phyloP scores from a whole-genome alignment of 92 coral and sea anemone species.

The Montipora capitata region DNA sequence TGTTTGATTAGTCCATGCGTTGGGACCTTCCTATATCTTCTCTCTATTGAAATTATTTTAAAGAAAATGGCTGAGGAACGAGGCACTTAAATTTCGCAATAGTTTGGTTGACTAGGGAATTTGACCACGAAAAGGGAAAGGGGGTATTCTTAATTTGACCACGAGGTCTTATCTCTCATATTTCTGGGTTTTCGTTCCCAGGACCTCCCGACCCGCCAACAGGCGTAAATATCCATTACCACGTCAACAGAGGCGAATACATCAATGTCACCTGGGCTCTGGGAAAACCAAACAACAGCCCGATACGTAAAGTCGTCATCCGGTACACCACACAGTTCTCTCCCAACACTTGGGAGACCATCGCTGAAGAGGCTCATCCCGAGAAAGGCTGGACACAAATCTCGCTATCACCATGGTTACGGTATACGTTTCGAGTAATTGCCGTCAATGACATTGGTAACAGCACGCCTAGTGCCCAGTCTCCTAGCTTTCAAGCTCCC shows the following conservation, averaged over 20 bases:
- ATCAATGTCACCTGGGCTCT: constrained; percentile 90
- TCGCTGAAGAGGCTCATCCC: constrained; percentile 51
- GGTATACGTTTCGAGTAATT: constrained; percentile 82
- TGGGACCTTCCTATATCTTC: too few relatives aligned
- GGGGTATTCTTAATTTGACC: too few relatives aligned
- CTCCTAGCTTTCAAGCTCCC: constrained; percentile 83
- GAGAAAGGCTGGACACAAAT: constrained; percentile 69
- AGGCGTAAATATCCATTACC: constrained; percentile 56
- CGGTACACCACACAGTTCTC: constrained; percentile 74
- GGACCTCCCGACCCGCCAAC: constrained; percentile 95
- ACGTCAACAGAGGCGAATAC: constrained; percentile 43
- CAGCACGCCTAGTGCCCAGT: constrained; percentile 79
- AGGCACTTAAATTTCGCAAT: too few relatives aligned
- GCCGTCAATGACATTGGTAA: constrained; percentile 87
- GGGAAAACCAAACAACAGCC: constrained; percentile 80
- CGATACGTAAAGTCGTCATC: constrained; percentile 78
- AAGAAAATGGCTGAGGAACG: too few relatives aligned
- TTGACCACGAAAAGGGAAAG: too few relatives aligned
- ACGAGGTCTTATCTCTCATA: neutral
- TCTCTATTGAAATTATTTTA: too few relatives aligned
- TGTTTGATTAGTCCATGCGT: too few relatives aligned
- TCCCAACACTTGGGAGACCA: constrained; percentile 76
- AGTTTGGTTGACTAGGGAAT: too few relatives aligned
- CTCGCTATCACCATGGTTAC: constrained; percentile 92
- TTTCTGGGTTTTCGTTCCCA: constrained; percentile 5